These are phyloP conservation scores for Dexiosoma caninum DNA, from an alignment of 2,888 invertebrate species.

Conservation along the genomic window DNA sequence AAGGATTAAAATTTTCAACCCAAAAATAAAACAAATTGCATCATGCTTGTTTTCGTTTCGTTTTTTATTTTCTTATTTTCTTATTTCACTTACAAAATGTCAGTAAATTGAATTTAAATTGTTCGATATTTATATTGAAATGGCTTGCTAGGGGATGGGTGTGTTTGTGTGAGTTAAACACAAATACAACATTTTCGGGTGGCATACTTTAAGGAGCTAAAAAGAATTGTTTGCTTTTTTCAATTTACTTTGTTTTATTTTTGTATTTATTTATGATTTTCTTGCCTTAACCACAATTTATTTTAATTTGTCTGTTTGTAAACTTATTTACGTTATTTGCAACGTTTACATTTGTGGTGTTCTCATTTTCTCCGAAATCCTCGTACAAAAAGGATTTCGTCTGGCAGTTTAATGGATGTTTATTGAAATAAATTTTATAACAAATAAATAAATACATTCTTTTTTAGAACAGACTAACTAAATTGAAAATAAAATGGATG, in stretches of 20 bases:
- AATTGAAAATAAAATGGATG: slow-evolving; percentile 39
- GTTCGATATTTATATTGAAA: slow-evolving; percentile 38
- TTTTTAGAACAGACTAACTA: neutral
- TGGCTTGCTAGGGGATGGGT: neutral
- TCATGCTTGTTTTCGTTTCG: neutral
- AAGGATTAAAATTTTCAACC: slow-evolving; percentile 46
- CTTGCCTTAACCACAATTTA: slow-evolving; percentile 54
- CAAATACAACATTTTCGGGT: neutral
- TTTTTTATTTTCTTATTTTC: neutral
- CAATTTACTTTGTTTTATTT: slow-evolving; percentile 16
- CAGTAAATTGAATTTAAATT: slow-evolving; percentile 57
- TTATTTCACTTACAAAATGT: slow-evolving; percentile 40
- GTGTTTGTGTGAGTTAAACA: neutral
- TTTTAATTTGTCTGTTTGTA: slow-evolving; percentile 52
- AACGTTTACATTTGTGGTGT: slow-evolving; percentile 31
- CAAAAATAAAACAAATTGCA: slow-evolving; percentile 53
- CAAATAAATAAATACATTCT: slow-evolving; percentile 3
- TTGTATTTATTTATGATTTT: slow-evolving; percentile 13
- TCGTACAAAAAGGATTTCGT: slow-evolving; percentile 21
- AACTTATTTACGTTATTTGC: slow-evolving; percentile 36
- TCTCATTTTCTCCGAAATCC: neutral
- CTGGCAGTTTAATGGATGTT: slow-evolving; percentile 58
- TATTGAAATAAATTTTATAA: slow-evolving; percentile 46
- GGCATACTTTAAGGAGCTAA: slow-evolving; percentile 45
- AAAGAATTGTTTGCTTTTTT: slow-evolving; percentile 7